Evolutionary conservation across 2,797 vertebrate species (phyloP).

Genomic region (Platalea minor): DNA sequence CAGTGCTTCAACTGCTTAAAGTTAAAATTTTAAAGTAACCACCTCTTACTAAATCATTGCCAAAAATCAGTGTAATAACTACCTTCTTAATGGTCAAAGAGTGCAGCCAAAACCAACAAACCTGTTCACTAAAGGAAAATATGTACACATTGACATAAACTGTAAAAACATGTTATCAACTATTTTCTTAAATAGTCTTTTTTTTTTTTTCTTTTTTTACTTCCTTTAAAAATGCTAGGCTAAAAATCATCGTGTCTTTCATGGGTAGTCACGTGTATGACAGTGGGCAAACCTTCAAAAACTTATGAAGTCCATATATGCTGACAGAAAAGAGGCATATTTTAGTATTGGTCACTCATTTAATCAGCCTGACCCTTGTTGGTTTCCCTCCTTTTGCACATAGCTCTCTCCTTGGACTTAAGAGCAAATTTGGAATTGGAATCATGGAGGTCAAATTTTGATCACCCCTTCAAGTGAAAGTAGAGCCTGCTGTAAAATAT

Average conservation of each 20-base stretch:
- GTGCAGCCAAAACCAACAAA: neutral
- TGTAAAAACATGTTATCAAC: neutral
- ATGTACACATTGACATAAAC: neutral
- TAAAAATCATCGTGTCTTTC: neutral
- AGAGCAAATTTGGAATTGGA: neutral
- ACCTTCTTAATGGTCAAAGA: neutral
- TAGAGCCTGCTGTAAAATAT: neutral
- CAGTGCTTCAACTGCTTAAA: neutral
- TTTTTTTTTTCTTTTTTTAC: neutral
- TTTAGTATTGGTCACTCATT: neutral
- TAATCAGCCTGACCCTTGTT: neutral
- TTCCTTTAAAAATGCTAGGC: neutral
- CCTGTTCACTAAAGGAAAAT: neutral
- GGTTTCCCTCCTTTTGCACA: neutral
- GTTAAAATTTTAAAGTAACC: neutral
- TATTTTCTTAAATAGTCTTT: neutral
- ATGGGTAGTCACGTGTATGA: neutral
- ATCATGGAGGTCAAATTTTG: neutral
- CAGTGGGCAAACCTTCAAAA: neutral
- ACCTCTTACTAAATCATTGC: neutral
- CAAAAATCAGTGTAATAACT: neutral
- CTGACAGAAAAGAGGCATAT: neutral
- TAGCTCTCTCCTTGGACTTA: neutral
- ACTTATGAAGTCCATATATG: neutral
- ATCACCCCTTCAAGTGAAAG: neutral